Conservation (phyloP, 92 coral and sea anemone species). For the Nematostella vectensis region DNA sequence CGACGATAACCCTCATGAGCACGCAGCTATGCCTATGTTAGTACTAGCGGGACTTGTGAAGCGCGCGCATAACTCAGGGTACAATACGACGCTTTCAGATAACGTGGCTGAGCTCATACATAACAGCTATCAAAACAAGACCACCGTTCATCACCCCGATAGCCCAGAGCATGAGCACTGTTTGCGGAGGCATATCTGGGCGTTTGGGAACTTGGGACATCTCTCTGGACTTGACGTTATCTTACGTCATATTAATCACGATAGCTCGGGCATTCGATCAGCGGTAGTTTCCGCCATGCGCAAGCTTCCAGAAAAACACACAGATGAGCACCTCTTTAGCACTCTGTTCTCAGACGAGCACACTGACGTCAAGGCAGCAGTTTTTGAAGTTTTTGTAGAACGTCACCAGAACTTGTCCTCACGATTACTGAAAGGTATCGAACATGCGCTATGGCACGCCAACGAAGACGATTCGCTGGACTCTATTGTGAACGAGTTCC, state of each 20-base stretch:
- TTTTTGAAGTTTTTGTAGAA: conserved; percentile 72
- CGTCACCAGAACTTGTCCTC: conserved; percentile 66
- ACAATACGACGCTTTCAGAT: conserved; percentile 60
- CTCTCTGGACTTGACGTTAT: conserved; percentile 66
- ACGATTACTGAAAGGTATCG: conserved; percentile 57
- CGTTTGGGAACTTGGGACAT: conserved; percentile 97
- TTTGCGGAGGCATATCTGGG: conserved; percentile 89
- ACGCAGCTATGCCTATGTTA: conserved; percentile 69
- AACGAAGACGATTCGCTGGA: conserved; percentile 70
- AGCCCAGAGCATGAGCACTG: conserved; percentile 64
- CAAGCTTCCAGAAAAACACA: conserved; percentile 64
- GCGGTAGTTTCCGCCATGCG: conserved; percentile 89
- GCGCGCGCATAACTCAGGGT: conserved; percentile 70
- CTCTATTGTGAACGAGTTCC: conserved; percentile 60
- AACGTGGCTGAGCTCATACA: conserved; percentile 61
- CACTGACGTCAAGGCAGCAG: conserved; percentile 82
- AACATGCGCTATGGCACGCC: conserved; percentile 81
- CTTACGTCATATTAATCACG: conserved; percentile 73
- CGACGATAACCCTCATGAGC: conserved; percentile 48
- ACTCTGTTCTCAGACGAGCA: conserved; percentile 69
- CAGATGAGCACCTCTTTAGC: conserved; percentile 60
- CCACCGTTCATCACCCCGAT: conserved; percentile 63
- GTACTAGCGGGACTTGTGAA: conserved; percentile 69
- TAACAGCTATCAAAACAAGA: conserved; percentile 69
- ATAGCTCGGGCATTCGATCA: conserved; percentile 84